Conservation (phyloP, 35 echinoderm and acorn worm species). For the Lytechinus pictus region DNA sequence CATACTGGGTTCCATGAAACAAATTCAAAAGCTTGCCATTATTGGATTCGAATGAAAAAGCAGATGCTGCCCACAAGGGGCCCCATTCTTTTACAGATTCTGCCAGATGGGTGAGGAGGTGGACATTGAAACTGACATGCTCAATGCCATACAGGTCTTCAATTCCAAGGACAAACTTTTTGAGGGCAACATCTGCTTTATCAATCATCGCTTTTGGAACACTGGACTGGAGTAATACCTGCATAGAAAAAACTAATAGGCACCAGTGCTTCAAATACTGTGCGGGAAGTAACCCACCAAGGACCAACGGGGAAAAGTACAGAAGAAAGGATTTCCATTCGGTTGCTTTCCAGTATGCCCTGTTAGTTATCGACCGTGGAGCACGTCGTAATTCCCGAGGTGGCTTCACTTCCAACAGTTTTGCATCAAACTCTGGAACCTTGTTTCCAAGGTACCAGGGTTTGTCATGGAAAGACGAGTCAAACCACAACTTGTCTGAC, state of each 20-base stretch:
- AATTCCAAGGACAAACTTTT: conserved; percentile 50
- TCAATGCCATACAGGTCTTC: conserved; percentile 58
- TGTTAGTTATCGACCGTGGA: conserved; percentile 29
- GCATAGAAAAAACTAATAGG: conserved; percentile 39
- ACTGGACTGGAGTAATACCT: conserved; percentile 34
- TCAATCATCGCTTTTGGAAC: conserved; percentile 35
- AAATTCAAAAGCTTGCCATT: conserved; percentile 55
- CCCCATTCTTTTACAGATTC: conserved; percentile 63
- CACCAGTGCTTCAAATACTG: conserved; percentile 53
- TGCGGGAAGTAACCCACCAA: conserved; percentile 30
- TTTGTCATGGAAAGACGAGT: conserved; percentile 31
- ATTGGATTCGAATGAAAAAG: conserved; percentile 58
- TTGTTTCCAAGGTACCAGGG: conserved; percentile 48
- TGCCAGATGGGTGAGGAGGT: conserved; percentile 43
- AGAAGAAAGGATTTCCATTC: conserved; percentile 63
- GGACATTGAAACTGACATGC: conserved; percentile 55
- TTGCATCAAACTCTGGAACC: neutral
- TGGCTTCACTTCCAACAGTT: conserved; percentile 9
- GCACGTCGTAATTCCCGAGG: conserved; percentile 41
- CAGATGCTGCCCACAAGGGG: conserved; percentile 63
- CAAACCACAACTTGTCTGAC: conserved; percentile 60
- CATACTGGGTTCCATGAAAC: conserved; percentile 59
- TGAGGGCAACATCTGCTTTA: conserved; percentile 28
- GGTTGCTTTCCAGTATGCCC: conserved; percentile 54
- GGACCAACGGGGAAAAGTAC: conserved; percentile 36